phyloP scores from a whole-genome alignment of 2,113 vertebrate species.

The Coracopsis vasa region DNA sequence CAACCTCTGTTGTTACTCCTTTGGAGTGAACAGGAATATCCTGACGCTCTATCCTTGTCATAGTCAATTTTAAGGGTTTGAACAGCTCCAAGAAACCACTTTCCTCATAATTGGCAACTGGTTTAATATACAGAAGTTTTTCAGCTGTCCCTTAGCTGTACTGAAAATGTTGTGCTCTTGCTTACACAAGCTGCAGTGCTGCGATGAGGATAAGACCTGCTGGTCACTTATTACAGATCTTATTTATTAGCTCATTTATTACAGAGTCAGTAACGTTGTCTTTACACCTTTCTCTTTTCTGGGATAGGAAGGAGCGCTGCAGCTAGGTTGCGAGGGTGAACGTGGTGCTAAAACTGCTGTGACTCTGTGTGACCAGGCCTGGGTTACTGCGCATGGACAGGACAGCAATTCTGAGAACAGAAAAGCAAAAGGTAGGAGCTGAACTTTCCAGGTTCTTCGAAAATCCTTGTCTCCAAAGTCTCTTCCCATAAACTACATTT shows the following conservation, averaged over 20 bases:
- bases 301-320: not conserved
- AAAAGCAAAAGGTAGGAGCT: not conserved
- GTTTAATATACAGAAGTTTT: not conserved
- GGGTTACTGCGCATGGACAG: not conserved
- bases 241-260: not conserved
- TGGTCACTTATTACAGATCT: not conserved
- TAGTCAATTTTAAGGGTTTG: conserved; percentile 14
- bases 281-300: not conserved
- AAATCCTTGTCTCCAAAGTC: not conserved
- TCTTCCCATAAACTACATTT: not conserved
- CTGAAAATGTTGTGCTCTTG: not conserved
- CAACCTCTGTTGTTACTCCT: conserved; percentile 5
- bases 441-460: not conserved
- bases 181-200: not conserved
- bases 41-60: not conserved
- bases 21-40: conserved; percentile 2
- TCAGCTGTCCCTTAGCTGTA: not conserved
- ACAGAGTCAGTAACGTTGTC: not conserved
- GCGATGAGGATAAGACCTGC: not conserved
- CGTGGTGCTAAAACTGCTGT: not conserved
- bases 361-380: not conserved
- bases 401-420: not conserved
- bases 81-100: conserved; percentile 32
- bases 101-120: conserved; percentile 22
- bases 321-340: not conserved